Conservation (phyloP, 2,888 invertebrate species). For the Drepanosiphum platanoidis region DNA sequence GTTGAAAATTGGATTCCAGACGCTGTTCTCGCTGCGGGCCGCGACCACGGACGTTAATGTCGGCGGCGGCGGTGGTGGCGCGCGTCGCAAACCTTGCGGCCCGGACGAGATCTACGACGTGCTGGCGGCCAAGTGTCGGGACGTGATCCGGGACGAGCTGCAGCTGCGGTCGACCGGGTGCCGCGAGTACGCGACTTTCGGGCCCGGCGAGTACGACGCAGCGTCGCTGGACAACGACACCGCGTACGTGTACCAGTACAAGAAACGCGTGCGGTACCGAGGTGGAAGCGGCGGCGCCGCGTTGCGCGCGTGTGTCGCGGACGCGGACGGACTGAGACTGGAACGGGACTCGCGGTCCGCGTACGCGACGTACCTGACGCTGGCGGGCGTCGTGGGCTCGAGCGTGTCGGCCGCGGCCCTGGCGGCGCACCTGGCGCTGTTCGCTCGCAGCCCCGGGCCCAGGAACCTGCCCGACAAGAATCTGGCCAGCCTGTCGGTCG, state of each 20-base stretch:
- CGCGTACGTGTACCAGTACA: slow-evolving; percentile 66
- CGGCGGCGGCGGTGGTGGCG: no score
- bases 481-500: slow-evolving; percentile 69
- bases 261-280: slow-evolving; percentile 18
- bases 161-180: slow-evolving; percentile 47
- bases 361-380: slow-evolving; percentile 19
- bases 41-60: no score
- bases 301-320: slow-evolving; percentile 25
- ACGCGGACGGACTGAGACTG: slow-evolving; percentile 5
- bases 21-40: background rate
- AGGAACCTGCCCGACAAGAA: slow-evolving; percentile 70
- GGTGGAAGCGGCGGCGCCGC: background rate
- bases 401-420: slow-evolving; percentile 68
- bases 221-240: slow-evolving; percentile 66
- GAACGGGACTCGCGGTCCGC: background rate
- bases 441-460: slow-evolving; percentile 67
- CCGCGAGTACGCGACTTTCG: slow-evolving; percentile 65
- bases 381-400: slow-evolving; percentile 45
- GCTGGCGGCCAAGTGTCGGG: slow-evolving; percentile 68
- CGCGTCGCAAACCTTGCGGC: slow-evolving; percentile 63
- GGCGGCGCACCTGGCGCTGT: slow-evolving; percentile 68
- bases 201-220: slow-evolving; percentile 64
- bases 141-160: slow-evolving; percentile 66
- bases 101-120: slow-evolving; percentile 68
- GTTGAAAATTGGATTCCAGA: slow-evolving; percentile 20